phyloP scores from a whole-genome alignment of 1,140 invertebrate species.

The Nasonia longicornis region DNA sequence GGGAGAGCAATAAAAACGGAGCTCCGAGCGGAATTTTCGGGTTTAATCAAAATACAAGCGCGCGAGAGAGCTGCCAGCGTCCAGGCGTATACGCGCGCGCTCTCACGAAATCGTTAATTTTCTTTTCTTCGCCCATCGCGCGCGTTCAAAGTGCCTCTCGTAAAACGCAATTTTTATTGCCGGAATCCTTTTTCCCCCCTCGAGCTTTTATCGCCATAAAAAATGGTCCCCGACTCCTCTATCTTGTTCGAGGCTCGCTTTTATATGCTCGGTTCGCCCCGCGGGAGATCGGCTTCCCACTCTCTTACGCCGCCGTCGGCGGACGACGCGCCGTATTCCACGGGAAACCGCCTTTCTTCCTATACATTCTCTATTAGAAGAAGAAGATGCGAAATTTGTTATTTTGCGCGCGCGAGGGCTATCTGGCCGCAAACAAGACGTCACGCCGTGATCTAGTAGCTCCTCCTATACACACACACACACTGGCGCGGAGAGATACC shows the following conservation, averaged over 20 bases:
- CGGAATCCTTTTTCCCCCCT: background rate
- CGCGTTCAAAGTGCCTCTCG: slow-evolving; percentile 34
- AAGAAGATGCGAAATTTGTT: slow-evolving; percentile 23
- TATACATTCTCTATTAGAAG: background rate
- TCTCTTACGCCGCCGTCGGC: background rate
- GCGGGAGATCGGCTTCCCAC: slow-evolving; percentile 45
- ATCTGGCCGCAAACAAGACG: slow-evolving; percentile 23
- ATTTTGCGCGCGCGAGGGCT: background rate
- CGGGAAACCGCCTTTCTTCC: slow-evolving; percentile 1
- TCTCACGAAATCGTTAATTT: slow-evolving; percentile 42
- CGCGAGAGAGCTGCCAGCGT: background rate
- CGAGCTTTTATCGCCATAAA: slow-evolving; percentile 39
- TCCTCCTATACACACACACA: background rate
- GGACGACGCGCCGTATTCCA: background rate
- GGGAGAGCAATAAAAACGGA: background rate
- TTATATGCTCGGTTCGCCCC: slow-evolving; percentile 42
- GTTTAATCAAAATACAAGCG: slow-evolving; percentile 35
- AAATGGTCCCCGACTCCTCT: slow-evolving; percentile 21
- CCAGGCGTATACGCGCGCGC: background rate
- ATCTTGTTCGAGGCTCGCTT: slow-evolving; percentile 17
- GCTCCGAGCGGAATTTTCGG: slow-evolving; percentile 11
- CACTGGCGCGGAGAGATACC: background rate
- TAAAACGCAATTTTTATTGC: slow-evolving; percentile 45
- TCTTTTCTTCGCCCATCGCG: slow-evolving; percentile 40
- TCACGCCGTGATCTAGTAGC: slow-evolving; percentile 39